These are phyloP conservation scores for Lasiurus borealis DNA, from an alignment of 2,113 vertebrate genomes.

Conservation along the genomic window DNA sequence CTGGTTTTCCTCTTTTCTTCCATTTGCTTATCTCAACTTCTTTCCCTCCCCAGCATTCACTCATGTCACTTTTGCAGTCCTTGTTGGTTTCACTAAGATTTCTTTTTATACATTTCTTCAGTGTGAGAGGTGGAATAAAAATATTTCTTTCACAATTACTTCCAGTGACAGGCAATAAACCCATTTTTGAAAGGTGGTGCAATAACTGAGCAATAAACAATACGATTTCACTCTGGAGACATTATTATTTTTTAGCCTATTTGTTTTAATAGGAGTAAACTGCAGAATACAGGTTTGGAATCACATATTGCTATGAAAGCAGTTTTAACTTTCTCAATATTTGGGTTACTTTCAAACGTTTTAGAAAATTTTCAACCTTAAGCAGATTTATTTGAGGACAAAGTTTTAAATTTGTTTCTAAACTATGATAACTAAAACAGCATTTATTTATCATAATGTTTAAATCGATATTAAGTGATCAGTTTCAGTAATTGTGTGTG, in stretches of 20 bases:
- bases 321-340: background rate
- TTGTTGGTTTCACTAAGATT: slow-evolving; percentile 59
- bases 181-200: slow-evolving; percentile 53
- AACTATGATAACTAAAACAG: slow-evolving; percentile 17
- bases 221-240: slow-evolving; percentile 48
- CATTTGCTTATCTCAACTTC: slow-evolving; percentile 3
- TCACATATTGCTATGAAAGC: background rate
- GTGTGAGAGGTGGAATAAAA: slow-evolving; percentile 41
- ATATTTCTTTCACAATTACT: slow-evolving; percentile 53
- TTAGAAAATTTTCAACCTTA: background rate
- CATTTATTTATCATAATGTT: slow-evolving; percentile 50
- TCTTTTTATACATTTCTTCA: slow-evolving; percentile 38
- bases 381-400: slow-evolving; percentile 38
- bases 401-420: slow-evolving; percentile 1
- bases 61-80: background rate
- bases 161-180: slow-evolving; percentile 48
- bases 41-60: background rate
- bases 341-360: slow-evolving; percentile 32
- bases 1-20: background rate
- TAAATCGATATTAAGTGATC: slow-evolving; percentile 9
- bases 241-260: slow-evolving; percentile 41
- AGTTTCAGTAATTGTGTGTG: background rate
- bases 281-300: background rate
- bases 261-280: slow-evolving; percentile 57
- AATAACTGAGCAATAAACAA: slow-evolving; percentile 55